phyloP scores from a whole-genome alignment of 2,113 vertebrate species.

The Capreolus pygargus region DNA sequence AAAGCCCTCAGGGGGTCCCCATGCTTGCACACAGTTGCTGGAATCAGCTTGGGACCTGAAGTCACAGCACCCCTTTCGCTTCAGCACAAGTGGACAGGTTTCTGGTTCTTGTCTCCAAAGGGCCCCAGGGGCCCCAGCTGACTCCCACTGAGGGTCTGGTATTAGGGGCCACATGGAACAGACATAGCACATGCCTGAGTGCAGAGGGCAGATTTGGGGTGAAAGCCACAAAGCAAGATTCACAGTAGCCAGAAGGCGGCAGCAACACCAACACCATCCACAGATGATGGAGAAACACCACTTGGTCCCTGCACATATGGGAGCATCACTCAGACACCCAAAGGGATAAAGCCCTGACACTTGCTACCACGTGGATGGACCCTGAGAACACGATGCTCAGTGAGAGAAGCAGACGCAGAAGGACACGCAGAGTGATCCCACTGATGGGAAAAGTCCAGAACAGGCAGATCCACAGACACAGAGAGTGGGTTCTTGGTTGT shows the following conservation, averaged over 20 bases:
- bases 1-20: accelerated
- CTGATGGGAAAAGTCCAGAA: accelerated
- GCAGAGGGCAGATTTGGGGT: background rate
- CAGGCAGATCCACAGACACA: background rate
- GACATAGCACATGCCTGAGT: accelerated
- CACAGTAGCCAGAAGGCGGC: background rate
- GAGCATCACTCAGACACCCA: accelerated
- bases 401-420: background rate
- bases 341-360: background rate
- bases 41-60: too few relatives aligned
- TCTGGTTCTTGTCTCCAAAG: background rate
- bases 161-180: background rate
- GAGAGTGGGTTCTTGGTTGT: background rate
- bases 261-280: accelerated
- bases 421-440: accelerated
- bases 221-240: background rate
- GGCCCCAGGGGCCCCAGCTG: background rate
- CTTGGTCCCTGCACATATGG: accelerated
- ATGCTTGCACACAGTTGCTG: background rate
- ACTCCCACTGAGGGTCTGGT: background rate
- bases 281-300: background rate
- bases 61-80: accelerated
- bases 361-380: accelerated
- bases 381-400: background rate
- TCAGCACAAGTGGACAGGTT: background rate